Percentiles rank a stretch among this genome's conserved stretches.
phyloP scores from a whole-genome alignment of 1,140 invertebrate species.

The Heliothis virescens region DNA sequence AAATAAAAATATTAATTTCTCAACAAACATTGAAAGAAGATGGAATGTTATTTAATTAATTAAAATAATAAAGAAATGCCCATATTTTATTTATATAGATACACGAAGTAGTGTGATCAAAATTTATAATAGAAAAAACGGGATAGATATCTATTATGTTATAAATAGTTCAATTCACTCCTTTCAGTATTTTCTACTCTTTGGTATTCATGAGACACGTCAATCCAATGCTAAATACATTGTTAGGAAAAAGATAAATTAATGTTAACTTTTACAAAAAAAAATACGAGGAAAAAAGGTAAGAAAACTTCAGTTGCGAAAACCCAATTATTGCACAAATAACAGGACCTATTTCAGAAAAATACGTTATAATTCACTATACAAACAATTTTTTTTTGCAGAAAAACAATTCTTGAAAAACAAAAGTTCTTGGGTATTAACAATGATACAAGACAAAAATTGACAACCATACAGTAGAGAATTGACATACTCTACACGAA shows the following conservation, averaged over 20 bases:
- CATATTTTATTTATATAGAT: constrained; percentile 44
- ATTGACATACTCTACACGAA: constrained; percentile 72
- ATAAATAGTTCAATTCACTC: constrained; percentile 64
- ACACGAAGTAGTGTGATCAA: constrained; percentile 70
- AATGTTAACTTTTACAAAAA: constrained; percentile 15
- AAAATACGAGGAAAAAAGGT: not conserved
- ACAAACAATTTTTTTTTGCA: not conserved
- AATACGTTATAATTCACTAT: no score
- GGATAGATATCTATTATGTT: constrained; percentile 65
- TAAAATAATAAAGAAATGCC: constrained; percentile 42
- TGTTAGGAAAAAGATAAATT: constrained; percentile 15
- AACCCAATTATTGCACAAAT: not conserved
- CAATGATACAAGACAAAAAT: constrained; percentile 50
- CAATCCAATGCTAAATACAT: constrained; percentile 60
- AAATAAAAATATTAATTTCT: constrained; percentile 70
- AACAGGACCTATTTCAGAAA: not conserved
- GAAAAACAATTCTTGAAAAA: constrained; percentile 2
- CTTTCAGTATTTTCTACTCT: constrained; percentile 62
- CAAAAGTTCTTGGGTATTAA: not conserved
- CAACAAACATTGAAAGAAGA: constrained; percentile 66
- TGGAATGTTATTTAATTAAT: constrained; percentile 60
- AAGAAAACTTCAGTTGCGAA: not conserved
- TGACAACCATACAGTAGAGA: constrained; percentile 62
- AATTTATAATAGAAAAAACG: constrained; percentile 70
- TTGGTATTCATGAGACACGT: constrained; percentile 69